phyloP scores from a whole-genome alignment of 2,113 vertebrate species.

The Oxygymnocypris stewartii region DNA sequence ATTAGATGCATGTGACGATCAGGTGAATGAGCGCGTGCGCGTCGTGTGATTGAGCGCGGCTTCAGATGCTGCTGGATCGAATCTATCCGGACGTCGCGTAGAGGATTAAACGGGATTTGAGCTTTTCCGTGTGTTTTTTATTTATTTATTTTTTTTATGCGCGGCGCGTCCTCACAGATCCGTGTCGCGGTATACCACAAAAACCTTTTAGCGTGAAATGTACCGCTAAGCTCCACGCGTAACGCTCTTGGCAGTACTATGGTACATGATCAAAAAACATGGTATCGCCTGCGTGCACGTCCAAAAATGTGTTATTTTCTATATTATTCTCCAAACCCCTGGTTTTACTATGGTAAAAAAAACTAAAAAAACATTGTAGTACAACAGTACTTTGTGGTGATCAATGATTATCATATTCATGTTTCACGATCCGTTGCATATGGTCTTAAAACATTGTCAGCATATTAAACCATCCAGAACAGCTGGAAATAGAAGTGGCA shows the following conservation, averaged over 20 bases:
- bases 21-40: background rate
- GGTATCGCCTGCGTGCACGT: background rate
- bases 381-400: background rate
- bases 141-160: background rate
- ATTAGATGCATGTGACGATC: background rate
- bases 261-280: background rate
- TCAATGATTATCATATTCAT: background rate
- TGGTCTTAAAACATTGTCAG: background rate
- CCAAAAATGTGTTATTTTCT: background rate
- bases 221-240: background rate
- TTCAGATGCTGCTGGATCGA: constrained; percentile 20
- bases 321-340: background rate
- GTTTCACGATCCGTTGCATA: background rate
- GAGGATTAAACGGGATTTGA: constrained; percentile 33
- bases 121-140: too few relatives aligned
- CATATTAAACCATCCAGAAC: background rate
- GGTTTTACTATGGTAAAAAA: background rate
- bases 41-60: background rate
- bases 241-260: background rate
- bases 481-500: background rate
- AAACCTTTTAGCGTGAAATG: constrained; percentile 1
- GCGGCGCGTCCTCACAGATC: constrained; percentile 27
- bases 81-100: background rate
- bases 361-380: background rate
- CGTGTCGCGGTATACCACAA: background rate